These are phyloP conservation scores for Threskiornis aethiopicus DNA, from an alignment of 2,797 vertebrate genomes.

Conservation along the genomic window DNA sequence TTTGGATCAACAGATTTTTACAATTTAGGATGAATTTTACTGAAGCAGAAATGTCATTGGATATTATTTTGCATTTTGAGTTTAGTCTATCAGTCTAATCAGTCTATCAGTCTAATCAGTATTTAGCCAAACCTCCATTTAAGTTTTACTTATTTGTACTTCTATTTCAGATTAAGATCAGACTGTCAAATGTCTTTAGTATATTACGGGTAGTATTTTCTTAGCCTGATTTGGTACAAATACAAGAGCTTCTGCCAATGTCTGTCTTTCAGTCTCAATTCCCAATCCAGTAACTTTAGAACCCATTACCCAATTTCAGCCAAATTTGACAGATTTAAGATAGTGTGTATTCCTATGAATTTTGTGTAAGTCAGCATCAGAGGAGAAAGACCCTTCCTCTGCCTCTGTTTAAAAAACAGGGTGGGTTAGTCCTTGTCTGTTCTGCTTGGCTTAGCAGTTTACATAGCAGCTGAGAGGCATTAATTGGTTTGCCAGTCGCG, in stretches of 20 bases:
- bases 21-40: background rate
- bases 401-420: background rate
- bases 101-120: background rate
- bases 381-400: background rate
- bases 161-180: background rate
- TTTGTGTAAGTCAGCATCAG: background rate
- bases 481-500: background rate
- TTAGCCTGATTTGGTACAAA: background rate
- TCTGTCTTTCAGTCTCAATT: background rate
- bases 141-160: background rate
- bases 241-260: background rate
- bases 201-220: background rate
- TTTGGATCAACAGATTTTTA: background rate
- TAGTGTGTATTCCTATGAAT: background rate
- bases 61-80: background rate
- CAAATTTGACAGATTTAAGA: background rate
- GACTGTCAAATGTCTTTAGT: background rate
- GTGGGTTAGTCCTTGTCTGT: background rate
- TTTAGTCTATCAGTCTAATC: background rate
- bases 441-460: background rate
- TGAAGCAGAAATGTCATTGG: background rate
- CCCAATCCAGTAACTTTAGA: background rate
- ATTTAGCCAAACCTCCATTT: background rate
- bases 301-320: background rate
- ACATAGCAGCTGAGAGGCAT: background rate